Conservation (phyloP, 2,797 vertebrate genomes). For the Halcyon leucocephala region DNA sequence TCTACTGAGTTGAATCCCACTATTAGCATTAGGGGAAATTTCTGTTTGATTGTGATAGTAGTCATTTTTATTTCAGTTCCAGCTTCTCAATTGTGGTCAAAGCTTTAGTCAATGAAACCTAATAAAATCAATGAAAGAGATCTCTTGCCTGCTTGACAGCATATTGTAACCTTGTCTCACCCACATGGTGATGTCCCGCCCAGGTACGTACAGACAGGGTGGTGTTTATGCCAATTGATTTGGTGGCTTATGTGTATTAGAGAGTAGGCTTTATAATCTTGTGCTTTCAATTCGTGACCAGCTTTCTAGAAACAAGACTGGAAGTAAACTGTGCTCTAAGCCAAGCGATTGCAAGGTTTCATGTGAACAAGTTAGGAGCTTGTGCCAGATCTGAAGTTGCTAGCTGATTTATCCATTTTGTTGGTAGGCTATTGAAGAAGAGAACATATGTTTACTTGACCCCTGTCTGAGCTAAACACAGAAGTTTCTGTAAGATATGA, state of each 20-base stretch:
- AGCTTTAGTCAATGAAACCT: constrained; percentile 35
- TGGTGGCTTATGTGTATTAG: constrained; percentile 1
- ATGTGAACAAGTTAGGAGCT: not conserved
- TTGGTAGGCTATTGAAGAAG: constrained; percentile 11
- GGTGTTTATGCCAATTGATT: not conserved
- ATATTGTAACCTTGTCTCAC: not conserved
- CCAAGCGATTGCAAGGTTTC: not conserved
- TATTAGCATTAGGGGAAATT: constrained; percentile 59
- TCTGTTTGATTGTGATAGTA: constrained; percentile 64
- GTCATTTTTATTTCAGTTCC: constrained; percentile 56
- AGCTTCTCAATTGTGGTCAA: constrained; percentile 39
- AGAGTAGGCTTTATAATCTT: not conserved
- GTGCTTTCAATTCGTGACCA: not conserved
- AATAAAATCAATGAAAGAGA: constrained; percentile 9
- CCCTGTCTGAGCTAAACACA: not conserved
- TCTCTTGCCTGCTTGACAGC: not conserved
- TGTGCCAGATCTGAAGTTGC: not conserved
- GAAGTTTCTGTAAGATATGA: not conserved
- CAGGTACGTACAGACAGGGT: not conserved
- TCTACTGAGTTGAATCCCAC: constrained; percentile 54
- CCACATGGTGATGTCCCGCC: not conserved
- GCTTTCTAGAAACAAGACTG: constrained; percentile 6
- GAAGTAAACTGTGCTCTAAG: not conserved
- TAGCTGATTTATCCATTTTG: not conserved
- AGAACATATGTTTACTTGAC: not conserved